Evolutionary conservation across 2,888 invertebrate genomes (phyloP).

Genomic region (Hyalella azteca): DNA sequence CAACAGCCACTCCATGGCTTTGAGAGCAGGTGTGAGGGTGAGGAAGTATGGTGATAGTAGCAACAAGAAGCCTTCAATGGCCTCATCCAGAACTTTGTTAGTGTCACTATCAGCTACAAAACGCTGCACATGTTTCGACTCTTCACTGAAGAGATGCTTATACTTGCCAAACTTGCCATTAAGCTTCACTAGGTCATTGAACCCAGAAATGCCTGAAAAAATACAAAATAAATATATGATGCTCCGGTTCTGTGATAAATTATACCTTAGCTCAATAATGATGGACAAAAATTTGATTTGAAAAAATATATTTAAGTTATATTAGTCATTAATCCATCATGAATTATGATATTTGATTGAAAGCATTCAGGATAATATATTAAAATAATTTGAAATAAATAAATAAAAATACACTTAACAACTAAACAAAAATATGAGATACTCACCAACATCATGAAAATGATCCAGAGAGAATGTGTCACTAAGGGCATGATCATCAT

Average conservation of each 20-base stretch:
- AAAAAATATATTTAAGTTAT: too few relatives aligned
- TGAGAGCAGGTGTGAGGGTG: constrained; percentile 77
- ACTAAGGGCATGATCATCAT: not conserved
- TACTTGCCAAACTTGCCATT: constrained; percentile 77
- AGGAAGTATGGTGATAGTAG: constrained; percentile 87
- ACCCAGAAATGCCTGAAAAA: constrained; percentile 73
- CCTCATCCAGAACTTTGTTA: constrained; percentile 77
- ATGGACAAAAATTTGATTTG: too few relatives aligned
- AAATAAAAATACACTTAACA: not conserved
- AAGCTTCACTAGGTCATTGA: constrained; percentile 79
- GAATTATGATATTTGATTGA: too few relatives aligned
- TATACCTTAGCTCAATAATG: too few relatives aligned
- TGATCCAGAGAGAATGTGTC: constrained; percentile 7
- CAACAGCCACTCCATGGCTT: constrained; percentile 94
- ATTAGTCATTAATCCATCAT: too few relatives aligned
- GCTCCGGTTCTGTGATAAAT: too few relatives aligned
- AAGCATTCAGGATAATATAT: too few relatives aligned
- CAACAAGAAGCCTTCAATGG: constrained; percentile 79
- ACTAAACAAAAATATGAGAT: not conserved
- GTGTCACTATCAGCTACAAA: constrained; percentile 75
- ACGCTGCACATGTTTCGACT: constrained; percentile 80
- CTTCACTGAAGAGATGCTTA: constrained; percentile 76
- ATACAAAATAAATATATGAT: too few relatives aligned
- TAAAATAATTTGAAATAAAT: too few relatives aligned
- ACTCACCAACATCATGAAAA: constrained; percentile 13